Base-by-base conservation (phyloP, 1,140 invertebrate species). In the Tetraneura akinire region DNA sequence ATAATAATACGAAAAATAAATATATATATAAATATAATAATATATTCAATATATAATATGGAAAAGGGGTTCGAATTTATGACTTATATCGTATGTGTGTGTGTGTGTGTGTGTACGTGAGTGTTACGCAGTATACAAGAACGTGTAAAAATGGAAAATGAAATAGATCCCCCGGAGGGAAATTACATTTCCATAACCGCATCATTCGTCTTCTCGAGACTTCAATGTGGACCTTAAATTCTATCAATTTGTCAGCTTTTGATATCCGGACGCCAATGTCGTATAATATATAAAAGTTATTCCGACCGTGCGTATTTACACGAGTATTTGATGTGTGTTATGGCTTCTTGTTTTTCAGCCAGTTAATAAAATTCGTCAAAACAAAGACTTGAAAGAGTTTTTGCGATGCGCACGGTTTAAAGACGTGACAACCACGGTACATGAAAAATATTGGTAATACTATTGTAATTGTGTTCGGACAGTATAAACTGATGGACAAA, bases 111-210 rank as follows among this genome's bases (percentile, higher is more conserved):
- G n/a, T 42, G 18, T 47, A 23, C 14, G 18, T n/a, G n/a, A n/a
- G n/a, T n/a, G n/a, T n/a, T n/a, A n/a, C n/a, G n/a, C n/a, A n/a
- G n/a, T 60, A 32, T 18, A 42, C 29, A 16, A 21, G 32, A 42
- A 29, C 18, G 10, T 11, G 1, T 29, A 26, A 23, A 53, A 60
- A 57, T 21, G 16, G 60, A 78, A 60, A 45, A 14, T 18, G 37
- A 57, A 26, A 78, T 18, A 47, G 37, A 47, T 78, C 55, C 74
- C 49, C 74, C 23, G 13, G 74, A 18, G 74, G n/a, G 37, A 78
- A 78, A 78, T 78, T 62, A 78, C 32, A 78, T 62, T 78, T 60
- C 74, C 55, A 62, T 78, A 78, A 78, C 51, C 55, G n/a, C 23
- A 26, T 42, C 32, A 21, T 4, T 11, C 16, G 2, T 47, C 14